Evolutionary conservation across 2,797 vertebrate genomes (phyloP), one percentile per base, ranked within the genome.

Genomic region (Chromis chromis): DNA sequence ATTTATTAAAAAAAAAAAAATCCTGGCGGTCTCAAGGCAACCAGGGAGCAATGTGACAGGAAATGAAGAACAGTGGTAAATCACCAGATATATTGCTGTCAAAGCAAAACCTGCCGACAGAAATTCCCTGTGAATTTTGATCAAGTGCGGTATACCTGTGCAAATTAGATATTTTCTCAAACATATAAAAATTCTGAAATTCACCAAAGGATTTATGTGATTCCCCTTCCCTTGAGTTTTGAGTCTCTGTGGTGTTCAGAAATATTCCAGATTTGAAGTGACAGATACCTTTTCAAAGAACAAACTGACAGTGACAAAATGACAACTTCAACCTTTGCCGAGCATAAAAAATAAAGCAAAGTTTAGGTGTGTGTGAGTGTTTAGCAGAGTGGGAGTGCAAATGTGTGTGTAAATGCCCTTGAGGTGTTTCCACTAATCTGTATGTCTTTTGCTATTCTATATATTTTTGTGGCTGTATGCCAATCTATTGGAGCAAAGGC

Each of bases 281-380:
- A 71, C 65, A 76, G 44, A 40, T 65, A 61, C 25, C n/a, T 50
- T 70, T 77, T 80, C 53, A 69, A 72, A 85, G 65, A 56, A 71
- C 62, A 69, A 83, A 82, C 62, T 80, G 77, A 79, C 64, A 65
- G 58, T 54, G 65, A 86, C 65, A 87, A 76, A 78, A 74, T 83
- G 50, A 64, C 61, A 82, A 58, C 50, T 78, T 71, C 58, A 73
- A 78, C 56, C 44, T 79, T 76, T 74, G 42, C 40, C 49, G 27
- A 63, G 56, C 33, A 60, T 57, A 52, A 71, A n/a, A 76, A 71
- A 46, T 55, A 21, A 27, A 48, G 21, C 72, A 66, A 46, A 50
- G 56, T 25, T 54, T 53, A 40, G 63, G 14, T 40, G 25, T 13
- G 25, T 65, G 21, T 48, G 8, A 46, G 49, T 62, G 46, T 33